Percentiles rank a stretch among this genome's conserved stretches.
Evolutionary conservation across 2,888 invertebrate genomes (phyloP).

Genomic region (Drosophila neotestacea): DNA sequence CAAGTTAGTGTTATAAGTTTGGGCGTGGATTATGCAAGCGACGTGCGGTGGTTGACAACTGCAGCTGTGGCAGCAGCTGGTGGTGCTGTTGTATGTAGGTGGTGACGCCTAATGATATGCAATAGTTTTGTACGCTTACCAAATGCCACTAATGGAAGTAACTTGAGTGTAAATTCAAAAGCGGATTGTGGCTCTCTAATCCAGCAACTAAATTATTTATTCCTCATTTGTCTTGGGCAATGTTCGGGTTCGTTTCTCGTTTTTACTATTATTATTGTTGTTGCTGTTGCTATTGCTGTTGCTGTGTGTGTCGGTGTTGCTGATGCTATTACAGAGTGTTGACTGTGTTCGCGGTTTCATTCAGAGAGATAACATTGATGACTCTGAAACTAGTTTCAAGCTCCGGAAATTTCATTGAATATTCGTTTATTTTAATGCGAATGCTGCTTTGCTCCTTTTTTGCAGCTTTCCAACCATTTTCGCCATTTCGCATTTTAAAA

Average conservation of each 20-base stretch:
- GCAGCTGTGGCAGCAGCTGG: conserved; percentile 8
- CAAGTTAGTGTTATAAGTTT: conserved; percentile 61
- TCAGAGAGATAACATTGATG: conserved; percentile 37
- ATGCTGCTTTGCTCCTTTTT: conserved; percentile 14
- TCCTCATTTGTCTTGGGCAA: conserved; percentile 68
- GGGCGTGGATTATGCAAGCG: conserved; percentile 62
- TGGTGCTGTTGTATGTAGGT: not conserved
- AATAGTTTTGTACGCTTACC: conserved; percentile 58
- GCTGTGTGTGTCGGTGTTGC: conserved; percentile 10
- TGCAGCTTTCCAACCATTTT: conserved; percentile 50
- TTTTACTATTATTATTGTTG: conserved; percentile 7
- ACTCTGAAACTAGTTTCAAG: conserved; percentile 9
- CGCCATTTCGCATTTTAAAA: conserved; percentile 72
- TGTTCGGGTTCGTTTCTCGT: conserved; percentile 28
- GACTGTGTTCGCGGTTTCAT: conserved; percentile 5
- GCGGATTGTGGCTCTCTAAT: conserved; percentile 79
- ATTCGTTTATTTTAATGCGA: conserved; percentile 70
- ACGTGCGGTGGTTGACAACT: conserved; percentile 47
- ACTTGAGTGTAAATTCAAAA: conserved; percentile 80
- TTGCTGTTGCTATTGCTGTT: not conserved
- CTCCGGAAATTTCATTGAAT: conserved; percentile 35
- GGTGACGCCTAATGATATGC: conserved; percentile 74
- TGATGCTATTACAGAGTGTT: not conserved
- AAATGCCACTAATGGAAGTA: conserved; percentile 74
- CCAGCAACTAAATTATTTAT: conserved; percentile 77